Evolutionary conservation across 2,113 vertebrate species (phyloP).

Genomic region (Cyprinodon tularosa): DNA sequence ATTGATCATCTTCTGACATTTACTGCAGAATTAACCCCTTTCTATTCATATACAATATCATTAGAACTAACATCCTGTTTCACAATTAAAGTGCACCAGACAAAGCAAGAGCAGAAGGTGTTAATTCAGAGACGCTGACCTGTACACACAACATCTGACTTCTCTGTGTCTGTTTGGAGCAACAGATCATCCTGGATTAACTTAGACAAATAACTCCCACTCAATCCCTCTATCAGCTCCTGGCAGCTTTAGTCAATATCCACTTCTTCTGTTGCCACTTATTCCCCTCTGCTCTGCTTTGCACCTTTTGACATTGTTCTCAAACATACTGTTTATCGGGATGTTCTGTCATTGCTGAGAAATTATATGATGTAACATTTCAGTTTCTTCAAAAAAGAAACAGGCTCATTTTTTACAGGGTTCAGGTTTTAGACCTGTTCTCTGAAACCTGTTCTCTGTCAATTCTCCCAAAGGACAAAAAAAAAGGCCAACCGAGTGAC

Average conservation of each 20-base stretch:
- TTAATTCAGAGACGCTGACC: conserved; percentile 41
- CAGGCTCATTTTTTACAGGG: conserved; percentile 30
- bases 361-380: background rate
- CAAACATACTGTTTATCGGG: conserved; percentile 3
- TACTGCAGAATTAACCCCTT: conserved; percentile 25
- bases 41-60: conserved; percentile 21
- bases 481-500: background rate
- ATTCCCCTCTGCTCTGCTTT: background rate
- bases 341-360: conserved; percentile 9
- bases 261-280: conserved; percentile 9
- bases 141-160: conserved; percentile 24
- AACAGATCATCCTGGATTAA: conserved; percentile 50
- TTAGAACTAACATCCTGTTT: background rate
- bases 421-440: background rate
- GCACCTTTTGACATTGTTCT: conserved; percentile 22
- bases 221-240: conserved; percentile 16
- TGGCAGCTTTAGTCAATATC: conserved; percentile 41
- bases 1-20: conserved; percentile 44
- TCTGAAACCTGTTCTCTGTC: conserved; percentile 1
- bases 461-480: background rate
- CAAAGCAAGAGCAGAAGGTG: conserved; percentile 24
- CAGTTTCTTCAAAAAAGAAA: conserved; percentile 20
- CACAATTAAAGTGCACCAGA: background rate
- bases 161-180: conserved; percentile 21
- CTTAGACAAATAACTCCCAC: conserved; percentile 46